A percentile compares a stretch with the other conserved stretches of the same genome.
phyloP scores from a whole-genome alignment of 2,888 invertebrate genomes.

The Chromoteleia sp. region DNA sequence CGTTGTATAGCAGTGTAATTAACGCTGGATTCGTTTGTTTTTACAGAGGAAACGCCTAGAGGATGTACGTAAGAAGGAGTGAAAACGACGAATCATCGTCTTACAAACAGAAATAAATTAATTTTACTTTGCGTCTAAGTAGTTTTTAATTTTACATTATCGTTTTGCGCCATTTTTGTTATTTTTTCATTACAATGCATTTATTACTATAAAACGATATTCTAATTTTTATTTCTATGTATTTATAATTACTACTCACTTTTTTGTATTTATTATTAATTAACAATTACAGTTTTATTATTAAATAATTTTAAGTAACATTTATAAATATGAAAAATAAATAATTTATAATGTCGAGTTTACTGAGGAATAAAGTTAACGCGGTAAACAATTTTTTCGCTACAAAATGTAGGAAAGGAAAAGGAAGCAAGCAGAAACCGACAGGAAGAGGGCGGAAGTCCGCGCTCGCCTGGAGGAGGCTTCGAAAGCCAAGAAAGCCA shows the following conservation, averaged over 20 bases:
- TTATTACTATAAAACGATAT: too few relatives aligned
- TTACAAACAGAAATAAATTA: neutral
- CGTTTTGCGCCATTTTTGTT: too few relatives aligned
- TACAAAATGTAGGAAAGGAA: slow-evolving; percentile 92
- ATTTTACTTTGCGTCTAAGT: neutral
- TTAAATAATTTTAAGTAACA: too few relatives aligned
- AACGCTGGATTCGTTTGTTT: slow-evolving; percentile 82
- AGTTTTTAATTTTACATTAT: neutral
- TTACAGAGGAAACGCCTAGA: slow-evolving; percentile 92
- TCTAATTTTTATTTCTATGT: too few relatives aligned
- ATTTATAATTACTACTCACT: too few relatives aligned
- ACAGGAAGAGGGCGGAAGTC: slow-evolving; percentile 99
- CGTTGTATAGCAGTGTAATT: slow-evolving; percentile 7
- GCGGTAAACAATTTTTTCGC: slow-evolving; percentile 61
- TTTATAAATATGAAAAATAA: too few relatives aligned
- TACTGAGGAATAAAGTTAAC: slow-evolving; percentile 24
- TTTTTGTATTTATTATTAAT: too few relatives aligned
- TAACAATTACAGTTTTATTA: too few relatives aligned
- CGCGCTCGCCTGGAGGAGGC: slow-evolving; percentile 99
- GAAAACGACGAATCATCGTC: slow-evolving; percentile 29
- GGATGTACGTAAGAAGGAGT: slow-evolving; percentile 88
- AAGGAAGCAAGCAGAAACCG: slow-evolving; percentile 98
- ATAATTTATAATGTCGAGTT: neutral
- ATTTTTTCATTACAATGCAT: too few relatives aligned
- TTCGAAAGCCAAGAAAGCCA: slow-evolving; percentile 99